phyloP scores from a whole-genome alignment of 2,888 invertebrate species.

The Acrobasis consociella region DNA sequence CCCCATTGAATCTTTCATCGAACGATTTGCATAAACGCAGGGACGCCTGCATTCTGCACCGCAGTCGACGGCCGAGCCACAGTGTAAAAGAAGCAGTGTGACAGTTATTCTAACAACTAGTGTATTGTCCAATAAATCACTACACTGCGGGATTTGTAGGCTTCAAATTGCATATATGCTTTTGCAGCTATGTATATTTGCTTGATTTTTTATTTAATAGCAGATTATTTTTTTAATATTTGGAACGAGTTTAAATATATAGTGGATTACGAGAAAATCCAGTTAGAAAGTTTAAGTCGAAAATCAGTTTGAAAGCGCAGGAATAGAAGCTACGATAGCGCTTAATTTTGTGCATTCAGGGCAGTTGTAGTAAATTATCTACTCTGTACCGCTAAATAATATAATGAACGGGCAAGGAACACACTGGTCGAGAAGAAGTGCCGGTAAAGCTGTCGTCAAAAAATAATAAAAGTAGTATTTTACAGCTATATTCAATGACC shows the following conservation, averaged over 20 bases:
- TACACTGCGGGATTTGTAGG: too few species aligned
- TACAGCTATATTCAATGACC: too few species aligned
- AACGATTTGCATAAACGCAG: background rate
- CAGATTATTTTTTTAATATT: too few species aligned
- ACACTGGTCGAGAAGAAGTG: background rate
- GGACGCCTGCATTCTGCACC: background rate
- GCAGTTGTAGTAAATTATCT: background rate
- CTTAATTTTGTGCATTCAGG: constrained; percentile 1
- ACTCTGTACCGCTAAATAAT: constrained; percentile 1
- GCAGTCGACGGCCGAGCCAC: background rate
- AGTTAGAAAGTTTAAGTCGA: background rate
- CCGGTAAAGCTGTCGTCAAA: too few species aligned
- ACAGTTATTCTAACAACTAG: too few species aligned
- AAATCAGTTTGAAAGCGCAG: background rate
- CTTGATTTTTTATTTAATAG: too few species aligned
- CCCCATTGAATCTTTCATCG: background rate
- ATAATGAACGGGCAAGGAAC: background rate
- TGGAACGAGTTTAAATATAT: too few species aligned
- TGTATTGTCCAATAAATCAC: too few species aligned
- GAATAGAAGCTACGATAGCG: background rate
- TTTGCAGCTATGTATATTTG: too few species aligned
- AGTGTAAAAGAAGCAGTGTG: background rate
- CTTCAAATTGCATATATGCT: too few species aligned
- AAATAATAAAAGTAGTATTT: too few species aligned
- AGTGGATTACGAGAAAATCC: background rate